Evolutionary conservation across 2,113 vertebrate genomes (phyloP), one percentile per base, ranked within the genome.

Genomic region (Sarotherodon lohbergeri): DNA sequence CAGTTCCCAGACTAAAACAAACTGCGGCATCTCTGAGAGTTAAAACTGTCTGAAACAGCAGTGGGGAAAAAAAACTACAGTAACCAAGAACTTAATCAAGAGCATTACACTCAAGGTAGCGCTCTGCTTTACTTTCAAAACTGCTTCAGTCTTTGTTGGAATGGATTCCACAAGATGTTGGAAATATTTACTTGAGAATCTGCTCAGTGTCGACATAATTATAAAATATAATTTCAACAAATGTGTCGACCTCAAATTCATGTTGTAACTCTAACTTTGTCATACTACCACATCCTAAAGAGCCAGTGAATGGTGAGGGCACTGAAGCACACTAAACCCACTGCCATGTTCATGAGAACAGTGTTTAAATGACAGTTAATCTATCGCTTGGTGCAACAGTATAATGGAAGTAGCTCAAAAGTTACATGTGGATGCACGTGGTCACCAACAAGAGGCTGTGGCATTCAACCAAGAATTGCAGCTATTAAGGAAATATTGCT

Each of bases 381-480:
- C 13, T 76, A 48, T 46, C 9, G 9, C 9, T 48, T 46, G 24
- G 71, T 48, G 41, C 71, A 76, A 48, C 6, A 29, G 41, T 76
- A 46, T 17, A 27, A 16, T 48, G 41, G 68, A 48, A 76, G 41
- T 48, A 76, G 41, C 22, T 76, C 41, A 76, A 29, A 76, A 76
- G 68, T 16, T 19, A 48, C 24, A 2, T 19, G 24, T 1, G 14
- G 14, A 48, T 29, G 71, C 71, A 29, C 43, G 0, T 11, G 24
- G 43, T 48, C 71, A 76, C 24, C 71, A 76, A 17, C 41, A 73
- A 48, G 41, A 73, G 14, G 22, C 22, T 71, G 12, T 4, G 17
- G 24, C 10, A 80, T 66, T 86, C 22, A 66, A 55, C 50, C 56
- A 86, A 73, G 68, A 17, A 73, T 48, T 27, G 17, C 24, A 46